These are phyloP conservation scores for Plagiodera versicolora DNA, from an alignment of 2,888 invertebrate genomes.

Conservation along the genomic window DNA sequence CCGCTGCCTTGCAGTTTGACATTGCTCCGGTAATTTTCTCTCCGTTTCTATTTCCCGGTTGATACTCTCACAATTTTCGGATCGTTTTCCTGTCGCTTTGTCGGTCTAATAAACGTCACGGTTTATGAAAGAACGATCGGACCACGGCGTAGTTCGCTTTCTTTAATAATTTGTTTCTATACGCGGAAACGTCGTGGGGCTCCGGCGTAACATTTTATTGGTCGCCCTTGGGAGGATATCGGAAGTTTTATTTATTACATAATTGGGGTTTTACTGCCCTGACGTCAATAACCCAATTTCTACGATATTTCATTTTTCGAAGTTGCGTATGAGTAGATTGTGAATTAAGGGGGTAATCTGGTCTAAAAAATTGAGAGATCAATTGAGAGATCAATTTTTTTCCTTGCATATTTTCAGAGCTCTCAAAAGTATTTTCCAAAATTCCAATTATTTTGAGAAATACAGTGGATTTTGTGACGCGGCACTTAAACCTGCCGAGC, in stretches of 20 bases:
- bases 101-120: slow-evolving; percentile 22
- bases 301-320: neutral
- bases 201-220: slow-evolving; percentile 12
- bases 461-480: too few species aligned
- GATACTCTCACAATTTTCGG: slow-evolving; percentile 21
- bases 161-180: slow-evolving; percentile 9
- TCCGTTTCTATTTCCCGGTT: slow-evolving; percentile 19
- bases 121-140: slow-evolving; percentile 16
- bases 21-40: neutral
- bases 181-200: neutral
- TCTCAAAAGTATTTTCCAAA: too few species aligned
- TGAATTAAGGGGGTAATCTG: too few species aligned
- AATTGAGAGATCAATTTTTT: too few species aligned
- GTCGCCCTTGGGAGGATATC: slow-evolving; percentile 5
- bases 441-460: too few species aligned
- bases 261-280: slow-evolving; percentile 19
- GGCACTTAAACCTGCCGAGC: too few species aligned
- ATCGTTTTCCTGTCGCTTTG: slow-evolving; percentile 19
- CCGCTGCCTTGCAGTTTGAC: neutral
- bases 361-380: too few species aligned
- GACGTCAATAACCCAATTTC: slow-evolving; percentile 14
- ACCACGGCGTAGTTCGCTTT: slow-evolving; percentile 13
- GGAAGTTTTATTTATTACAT: slow-evolving; percentile 22
- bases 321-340: too few species aligned
- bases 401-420: too few species aligned